Base-by-base conservation (phyloP, 2,888 invertebrate species). In the Rhogogaster chlorosoma region DNA sequence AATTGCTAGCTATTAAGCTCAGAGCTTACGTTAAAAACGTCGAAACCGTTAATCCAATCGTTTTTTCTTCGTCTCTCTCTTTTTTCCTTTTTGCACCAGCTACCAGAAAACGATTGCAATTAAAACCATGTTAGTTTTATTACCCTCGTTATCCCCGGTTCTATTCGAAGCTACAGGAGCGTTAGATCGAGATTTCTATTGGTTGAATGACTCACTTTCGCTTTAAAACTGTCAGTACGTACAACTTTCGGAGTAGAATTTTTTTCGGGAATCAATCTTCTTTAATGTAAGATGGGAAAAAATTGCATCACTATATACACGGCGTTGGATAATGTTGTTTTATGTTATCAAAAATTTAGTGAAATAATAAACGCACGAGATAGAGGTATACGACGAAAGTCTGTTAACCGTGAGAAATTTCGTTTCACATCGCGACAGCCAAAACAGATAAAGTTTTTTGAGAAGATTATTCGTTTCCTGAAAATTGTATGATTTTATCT, bases 101-200 rank as follows among this genome's bases (percentile, higher is more conserved):
- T 42, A 73, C 38, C n/a, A 15, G 71, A 29, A 70, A 36, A 70
- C 18, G 38, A 42, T 73, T 73, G 18, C 71, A n/a, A 73, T 73
- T 42, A 38, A 42, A 73, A 4, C 18, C 22, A 36, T 9, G 42
- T 73, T 38, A 38, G 15, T 73, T 73, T 73, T 73, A 73, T 42
- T 42, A 36, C 26, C 36, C 70, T 70, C 32, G 36, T 70, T 36
- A 32, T 61, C 61, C 26, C 10, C 26, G 61, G 26, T 4, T 26
- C 26, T 29, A 36, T 36, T 7, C n/a, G 18, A n/a, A 70, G 70
- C 12, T 36, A 70, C 22, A 26, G 22, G 26, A 61, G 12, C 26
- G 26, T 26, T 26, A 61, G 61, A 61, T 61, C 26, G 61, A 61
- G 61, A 61, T 61, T 61, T 61, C 5, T 9, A 61, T 10, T 12